These are phyloP conservation scores for Alligator mississippiensis DNA, from an alignment of 2,113 vertebrate species.

Conservation along the genomic window DNA sequence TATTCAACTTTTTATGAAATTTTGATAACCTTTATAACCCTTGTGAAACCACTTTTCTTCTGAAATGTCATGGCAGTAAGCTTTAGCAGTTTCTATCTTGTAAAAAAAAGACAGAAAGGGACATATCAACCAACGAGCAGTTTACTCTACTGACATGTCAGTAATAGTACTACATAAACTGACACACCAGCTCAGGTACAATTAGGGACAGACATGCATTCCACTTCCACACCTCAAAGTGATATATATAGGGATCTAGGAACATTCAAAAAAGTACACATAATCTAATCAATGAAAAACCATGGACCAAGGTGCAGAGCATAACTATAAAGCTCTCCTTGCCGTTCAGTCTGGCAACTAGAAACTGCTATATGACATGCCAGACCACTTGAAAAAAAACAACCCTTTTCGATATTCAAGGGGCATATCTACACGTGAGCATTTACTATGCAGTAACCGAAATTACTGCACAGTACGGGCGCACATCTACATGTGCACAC, in stretches of 20 bases:
- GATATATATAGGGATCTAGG: background rate
- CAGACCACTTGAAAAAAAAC: no score
- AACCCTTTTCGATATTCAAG: no score
- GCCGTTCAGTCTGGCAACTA: no score
- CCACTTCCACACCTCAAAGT: background rate
- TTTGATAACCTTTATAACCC: conserved; percentile 4
- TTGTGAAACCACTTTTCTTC: background rate
- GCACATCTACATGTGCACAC: no score
- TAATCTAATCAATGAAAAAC: no score
- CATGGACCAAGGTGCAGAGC: background rate
- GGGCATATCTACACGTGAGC: no score
- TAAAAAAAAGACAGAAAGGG: background rate
- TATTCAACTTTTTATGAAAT: conserved; percentile 56
- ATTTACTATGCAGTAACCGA: no score
- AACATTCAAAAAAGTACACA: background rate
- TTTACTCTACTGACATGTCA: accelerated
- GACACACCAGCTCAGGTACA: background rate
- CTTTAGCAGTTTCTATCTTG: conserved; percentile 37
- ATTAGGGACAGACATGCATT: background rate
- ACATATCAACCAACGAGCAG: background rate
- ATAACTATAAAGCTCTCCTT: background rate
- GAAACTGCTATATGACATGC: no score
- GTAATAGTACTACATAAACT: background rate
- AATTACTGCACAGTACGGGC: no score
- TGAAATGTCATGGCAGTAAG: background rate